Evolutionary conservation across 2,113 vertebrate genomes (phyloP), one percentile per base, ranked within the genome.

Genomic region (Poecilia latipinna): DNA sequence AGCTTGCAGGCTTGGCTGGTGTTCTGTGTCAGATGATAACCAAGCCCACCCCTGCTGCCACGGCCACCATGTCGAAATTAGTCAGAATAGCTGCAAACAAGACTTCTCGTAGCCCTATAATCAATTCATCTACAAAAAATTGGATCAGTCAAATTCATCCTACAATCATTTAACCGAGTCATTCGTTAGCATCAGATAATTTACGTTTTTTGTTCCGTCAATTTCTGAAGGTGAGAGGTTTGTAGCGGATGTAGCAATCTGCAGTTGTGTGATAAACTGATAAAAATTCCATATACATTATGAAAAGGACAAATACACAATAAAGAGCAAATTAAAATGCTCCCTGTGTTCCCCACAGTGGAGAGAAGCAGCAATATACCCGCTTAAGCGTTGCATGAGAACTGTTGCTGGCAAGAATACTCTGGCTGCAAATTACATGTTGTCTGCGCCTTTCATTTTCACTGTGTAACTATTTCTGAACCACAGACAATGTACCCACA

Each of bases 31-130:
- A 22, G 77, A 86, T 75, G 86, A 84, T 74, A 85, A 81, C 89
- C 83, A 62, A 31, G 79, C 76, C 87, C 80, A 80, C 84, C 91
- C 87, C 84, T 86, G 83, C 86, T 90, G 85, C 75, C 72, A n/a
- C 71, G 57, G 75, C 86, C 75, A 80, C 74, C 78, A 42, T 83
- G 85, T 91, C 78, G 84, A 90, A 92, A 91, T 90, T 86, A 91
- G 80, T 86, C 77, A 61, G 70, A 85, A 87, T 88, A 75, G 86
- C 78, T 72, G 82, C 75, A 78, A 85, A 88, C 78, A 70, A 84
- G 83, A 88, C 87, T 89, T 82, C 79, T 83, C 70, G n/a, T 86
- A 71, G 83, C 77, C 75, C 63, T 70, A 44, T 71, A 82, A 42
- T 85, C 84, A 35, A 73, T 87, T 74, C 75, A 75, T 82, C 75